A percentile compares a stretch with the other conserved stretches of the same genome.
Evolutionary conservation across 1,140 invertebrate genomes (phyloP).

Genomic region (Macrocentrus cingulum): DNA sequence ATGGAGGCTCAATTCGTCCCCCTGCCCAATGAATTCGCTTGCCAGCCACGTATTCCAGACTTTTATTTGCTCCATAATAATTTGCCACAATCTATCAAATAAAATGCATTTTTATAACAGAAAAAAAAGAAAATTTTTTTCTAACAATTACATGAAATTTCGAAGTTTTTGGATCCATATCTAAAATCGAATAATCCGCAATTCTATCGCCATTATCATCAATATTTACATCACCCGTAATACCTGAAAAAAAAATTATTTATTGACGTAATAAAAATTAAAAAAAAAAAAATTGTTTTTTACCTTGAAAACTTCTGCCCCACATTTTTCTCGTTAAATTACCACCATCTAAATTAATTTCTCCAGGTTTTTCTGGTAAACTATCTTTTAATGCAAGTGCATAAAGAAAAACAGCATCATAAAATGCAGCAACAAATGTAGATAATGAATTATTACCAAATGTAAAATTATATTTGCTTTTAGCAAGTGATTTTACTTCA

Average conservation of each 20-base stretch:
- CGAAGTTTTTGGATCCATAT: slow-evolving; percentile 81
- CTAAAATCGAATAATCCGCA: slow-evolving; percentile 86
- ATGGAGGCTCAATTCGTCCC: slow-evolving; percentile 69
- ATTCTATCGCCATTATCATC: slow-evolving; percentile 87
- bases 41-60: slow-evolving; percentile 69
- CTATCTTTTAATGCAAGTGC: slow-evolving; percentile 88
- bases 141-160: slow-evolving; percentile 72
- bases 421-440: slow-evolving; percentile 91
- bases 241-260: slow-evolving; percentile 65
- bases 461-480: slow-evolving; percentile 78
- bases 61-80: slow-evolving; percentile 76
- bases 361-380: slow-evolving; percentile 65
- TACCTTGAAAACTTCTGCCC: slow-evolving; percentile 85
- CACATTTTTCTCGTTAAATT: slow-evolving; percentile 84
- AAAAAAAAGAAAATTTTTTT: too few relatives aligned
- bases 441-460: slow-evolving; percentile 74
- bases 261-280: not conserved
- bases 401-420: slow-evolving; percentile 92
- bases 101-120: too few relatives aligned
- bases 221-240: slow-evolving; percentile 89
- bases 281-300: slow-evolving; percentile 22
- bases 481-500: slow-evolving; percentile 78
- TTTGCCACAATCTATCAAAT: slow-evolving; percentile 78
- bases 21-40: slow-evolving; percentile 88
- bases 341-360: slow-evolving; percentile 59